A percentile compares a stretch with the other conserved stretches of the same genome.
Conservation (phyloP, 2,113 vertebrate species). For the Microcebus griseorufus region DNA sequence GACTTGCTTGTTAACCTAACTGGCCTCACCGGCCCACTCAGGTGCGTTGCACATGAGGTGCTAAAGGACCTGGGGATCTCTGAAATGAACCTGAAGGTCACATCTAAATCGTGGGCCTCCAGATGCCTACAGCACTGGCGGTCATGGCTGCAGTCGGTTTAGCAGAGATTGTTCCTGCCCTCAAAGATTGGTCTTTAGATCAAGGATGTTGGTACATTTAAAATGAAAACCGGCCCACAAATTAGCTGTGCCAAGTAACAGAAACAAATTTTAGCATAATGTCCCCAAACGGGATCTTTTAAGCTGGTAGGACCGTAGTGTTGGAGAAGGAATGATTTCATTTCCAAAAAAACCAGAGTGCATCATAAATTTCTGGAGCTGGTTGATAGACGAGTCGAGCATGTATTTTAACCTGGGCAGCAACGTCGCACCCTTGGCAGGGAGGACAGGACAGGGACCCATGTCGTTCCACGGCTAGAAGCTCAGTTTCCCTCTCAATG, state of each 20-base stretch:
- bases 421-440: accelerated
- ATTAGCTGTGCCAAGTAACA: not conserved
- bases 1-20: not conserved
- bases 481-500: not conserved
- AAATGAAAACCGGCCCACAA: not conserved
- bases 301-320: not conserved
- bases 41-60: not conserved
- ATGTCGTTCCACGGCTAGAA: accelerated
- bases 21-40: not conserved
- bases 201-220: not conserved
- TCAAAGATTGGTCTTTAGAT: not conserved
- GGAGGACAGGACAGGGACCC: no score
- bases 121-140: accelerated
- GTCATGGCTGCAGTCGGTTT: not conserved
- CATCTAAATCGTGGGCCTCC: not conserved
- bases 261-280: not conserved
- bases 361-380: not conserved
- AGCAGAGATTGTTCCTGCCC: not conserved
- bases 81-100: not conserved
- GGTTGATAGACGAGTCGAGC: not conserved
- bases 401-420: not conserved
- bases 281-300: not conserved
- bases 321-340: not conserved
- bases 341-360: not conserved
- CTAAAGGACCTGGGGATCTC: not conserved